A percentile compares a stretch with the other conserved stretches of the same genome.
Evolutionary conservation across 2,888 invertebrate genomes (phyloP).

Genomic region (Patella caerulea): DNA sequence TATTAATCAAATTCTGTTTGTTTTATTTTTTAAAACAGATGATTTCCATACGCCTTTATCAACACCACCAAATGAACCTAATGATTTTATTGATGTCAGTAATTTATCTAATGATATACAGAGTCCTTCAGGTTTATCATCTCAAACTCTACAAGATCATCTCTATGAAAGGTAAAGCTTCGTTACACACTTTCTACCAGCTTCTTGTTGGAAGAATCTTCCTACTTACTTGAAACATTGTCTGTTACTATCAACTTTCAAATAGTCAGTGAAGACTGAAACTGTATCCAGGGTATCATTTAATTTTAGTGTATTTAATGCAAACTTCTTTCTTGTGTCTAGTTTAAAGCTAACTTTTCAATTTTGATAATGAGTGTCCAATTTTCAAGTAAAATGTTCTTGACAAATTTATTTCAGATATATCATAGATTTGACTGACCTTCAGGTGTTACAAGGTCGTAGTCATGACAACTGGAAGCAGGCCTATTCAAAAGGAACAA

Average conservation of each 20-base stretch:
- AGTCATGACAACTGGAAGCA: slow-evolving; percentile 92
- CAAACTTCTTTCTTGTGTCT: no score
- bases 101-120: neutral
- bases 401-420: slow-evolving; percentile 65
- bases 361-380: no score
- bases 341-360: no score
- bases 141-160: slow-evolving; percentile 21
- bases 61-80: slow-evolving; percentile 68
- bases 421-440: slow-evolving; percentile 82
- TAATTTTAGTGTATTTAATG: no score
- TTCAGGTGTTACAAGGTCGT: slow-evolving; percentile 89
- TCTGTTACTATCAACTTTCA: neutral
- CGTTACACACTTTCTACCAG: neutral
- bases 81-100: slow-evolving; percentile 30
- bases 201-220: neutral
- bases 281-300: neutral
- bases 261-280: neutral
- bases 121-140: slow-evolving; percentile 12
- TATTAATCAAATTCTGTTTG: neutral
- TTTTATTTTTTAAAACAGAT: slow-evolving; percentile 50
- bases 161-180: slow-evolving; percentile 21
- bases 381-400: neutral
- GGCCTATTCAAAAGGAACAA: slow-evolving; percentile 87
- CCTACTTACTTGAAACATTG: neutral
- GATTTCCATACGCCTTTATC: slow-evolving; percentile 72